phyloP scores from a whole-genome alignment of 2,797 vertebrate species.

The Cyprinella venusta region DNA sequence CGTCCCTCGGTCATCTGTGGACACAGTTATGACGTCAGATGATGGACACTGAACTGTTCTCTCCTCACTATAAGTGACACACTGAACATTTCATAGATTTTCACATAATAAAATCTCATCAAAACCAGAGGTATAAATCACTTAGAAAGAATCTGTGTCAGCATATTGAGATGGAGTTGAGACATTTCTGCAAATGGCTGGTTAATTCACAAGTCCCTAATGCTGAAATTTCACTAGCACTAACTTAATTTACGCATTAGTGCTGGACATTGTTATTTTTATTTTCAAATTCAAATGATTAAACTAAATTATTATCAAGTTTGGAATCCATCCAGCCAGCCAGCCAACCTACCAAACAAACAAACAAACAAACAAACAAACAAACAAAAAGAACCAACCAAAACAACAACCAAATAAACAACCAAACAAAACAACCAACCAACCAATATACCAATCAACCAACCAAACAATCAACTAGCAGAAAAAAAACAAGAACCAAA shows the following conservation, averaged over 20 bases:
- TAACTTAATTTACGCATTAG: not conserved
- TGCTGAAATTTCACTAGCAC: not conserved
- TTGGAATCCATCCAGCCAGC: not conserved
- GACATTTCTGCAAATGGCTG: not conserved
- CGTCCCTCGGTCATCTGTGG: constrained; percentile 96
- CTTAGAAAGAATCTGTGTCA: not conserved
- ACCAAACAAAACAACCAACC: not conserved
- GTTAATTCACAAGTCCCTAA: constrained; percentile 2
- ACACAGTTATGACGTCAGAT: constrained; percentile 46
- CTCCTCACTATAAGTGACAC: not conserved
- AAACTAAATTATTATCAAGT: not conserved
- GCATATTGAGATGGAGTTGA: not conserved
- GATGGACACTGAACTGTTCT: not conserved
- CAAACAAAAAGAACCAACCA: not conserved
- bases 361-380: not conserved
- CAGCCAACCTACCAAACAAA: not conserved
- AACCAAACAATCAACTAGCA: not conserved
- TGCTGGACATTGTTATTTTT: not conserved
- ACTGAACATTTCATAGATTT: not conserved
- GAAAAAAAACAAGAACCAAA: not conserved
- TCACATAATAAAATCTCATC: constrained; percentile 11
- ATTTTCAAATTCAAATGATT: not conserved
- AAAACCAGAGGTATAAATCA: not conserved
- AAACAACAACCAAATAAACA: not conserved
- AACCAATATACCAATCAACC: not conserved